Conservation (phyloP, 1,140 invertebrate genomes). For the Oscheius sp. region DNA sequence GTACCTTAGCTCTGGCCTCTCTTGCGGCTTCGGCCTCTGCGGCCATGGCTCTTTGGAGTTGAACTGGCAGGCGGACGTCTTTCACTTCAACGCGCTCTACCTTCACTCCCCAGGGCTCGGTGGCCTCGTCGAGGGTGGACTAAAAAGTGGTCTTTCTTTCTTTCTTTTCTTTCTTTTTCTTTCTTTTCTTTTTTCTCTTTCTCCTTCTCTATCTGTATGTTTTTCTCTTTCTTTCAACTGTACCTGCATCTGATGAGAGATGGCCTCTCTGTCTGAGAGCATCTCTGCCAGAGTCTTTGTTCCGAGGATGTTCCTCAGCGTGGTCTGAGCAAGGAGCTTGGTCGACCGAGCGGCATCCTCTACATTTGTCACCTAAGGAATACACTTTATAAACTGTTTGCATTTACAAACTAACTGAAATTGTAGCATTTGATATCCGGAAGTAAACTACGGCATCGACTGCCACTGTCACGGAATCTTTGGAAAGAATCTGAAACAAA, state of each 20-base stretch:
- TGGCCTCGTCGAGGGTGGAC: conserved; percentile 76
- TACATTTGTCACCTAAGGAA: conserved; percentile 75
- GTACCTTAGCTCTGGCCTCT: conserved; percentile 61
- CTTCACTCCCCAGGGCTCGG: conserved; percentile 82
- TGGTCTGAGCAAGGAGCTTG: conserved; percentile 61
- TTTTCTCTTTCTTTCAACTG: neutral
- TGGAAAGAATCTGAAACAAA: conserved; percentile 71
- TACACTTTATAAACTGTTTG: neutral
- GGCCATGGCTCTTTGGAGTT: conserved; percentile 53
- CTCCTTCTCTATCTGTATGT: neutral
- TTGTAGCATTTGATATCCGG: conserved; percentile 81
- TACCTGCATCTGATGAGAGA: conserved; percentile 65
- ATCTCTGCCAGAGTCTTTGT: conserved; percentile 60
- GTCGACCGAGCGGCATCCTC: conserved; percentile 80
- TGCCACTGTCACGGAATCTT: conserved; percentile 69
- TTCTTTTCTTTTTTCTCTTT: neutral
- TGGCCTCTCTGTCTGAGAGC: conserved; percentile 64
- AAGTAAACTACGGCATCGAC: conserved; percentile 70
- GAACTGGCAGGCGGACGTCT: conserved; percentile 52
- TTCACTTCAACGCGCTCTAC: conserved; percentile 65
- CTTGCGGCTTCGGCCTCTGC: conserved; percentile 54
- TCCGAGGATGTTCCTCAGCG: conserved; percentile 61
- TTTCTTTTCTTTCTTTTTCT: neutral
- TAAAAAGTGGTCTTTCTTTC: neutral
- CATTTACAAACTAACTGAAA: conserved; percentile 70